Evolutionary conservation across 2,797 vertebrate species (phyloP).

Genomic region (Pseudochirops cupreus): DNA sequence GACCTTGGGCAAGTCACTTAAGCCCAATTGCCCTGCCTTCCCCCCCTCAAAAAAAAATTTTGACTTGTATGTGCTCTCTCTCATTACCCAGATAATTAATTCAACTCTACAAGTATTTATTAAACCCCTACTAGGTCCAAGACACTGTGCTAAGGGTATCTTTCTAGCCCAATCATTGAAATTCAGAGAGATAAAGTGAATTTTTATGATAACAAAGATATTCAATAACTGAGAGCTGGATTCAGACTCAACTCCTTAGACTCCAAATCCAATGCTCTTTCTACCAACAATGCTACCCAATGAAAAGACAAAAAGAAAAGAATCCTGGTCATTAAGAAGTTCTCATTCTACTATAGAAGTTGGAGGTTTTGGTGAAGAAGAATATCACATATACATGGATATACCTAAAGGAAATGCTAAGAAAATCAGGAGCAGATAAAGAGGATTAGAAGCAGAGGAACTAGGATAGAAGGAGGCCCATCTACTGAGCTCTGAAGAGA

Average conservation of each 20-base stretch:
- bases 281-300: background rate
- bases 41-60: background rate
- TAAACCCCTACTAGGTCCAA: background rate
- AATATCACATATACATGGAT: background rate
- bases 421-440: background rate
- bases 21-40: too few relatives aligned
- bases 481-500: background rate
- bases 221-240: background rate
- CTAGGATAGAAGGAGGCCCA: background rate
- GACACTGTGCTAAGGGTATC: background rate
- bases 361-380: background rate
- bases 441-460: background rate
- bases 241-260: background rate
- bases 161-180: background rate
- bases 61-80: background rate
- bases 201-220: background rate
- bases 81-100: background rate
- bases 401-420: background rate
- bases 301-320: background rate
- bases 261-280: background rate
- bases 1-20: too few relatives aligned
- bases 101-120: background rate
- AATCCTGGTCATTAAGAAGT: background rate
- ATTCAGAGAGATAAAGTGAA: background rate
- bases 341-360: background rate